A percentile compares a stretch with the other conserved stretches of the same genome.
phyloP scores from a whole-genome alignment of 1,140 invertebrate species.

The Calliopsis andreniformis region DNA sequence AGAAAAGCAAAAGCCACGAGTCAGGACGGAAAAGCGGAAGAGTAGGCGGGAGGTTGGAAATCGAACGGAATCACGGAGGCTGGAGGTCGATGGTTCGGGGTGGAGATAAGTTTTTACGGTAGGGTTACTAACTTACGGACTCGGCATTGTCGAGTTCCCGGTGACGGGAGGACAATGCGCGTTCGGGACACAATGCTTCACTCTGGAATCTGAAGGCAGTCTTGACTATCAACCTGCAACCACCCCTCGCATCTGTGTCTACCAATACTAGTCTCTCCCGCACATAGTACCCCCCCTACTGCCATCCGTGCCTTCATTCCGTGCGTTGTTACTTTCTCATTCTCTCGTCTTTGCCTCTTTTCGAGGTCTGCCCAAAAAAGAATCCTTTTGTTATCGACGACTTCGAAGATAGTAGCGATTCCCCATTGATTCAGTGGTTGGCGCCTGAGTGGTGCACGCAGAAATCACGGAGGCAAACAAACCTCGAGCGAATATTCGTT shows the following conservation, averaged over 20 bases:
- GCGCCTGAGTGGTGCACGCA: too few species aligned
- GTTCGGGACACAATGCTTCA: slow-evolving; percentile 75
- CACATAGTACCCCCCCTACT: slow-evolving; percentile 49
- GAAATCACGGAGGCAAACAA: neutral
- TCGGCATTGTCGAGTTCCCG: slow-evolving; percentile 75
- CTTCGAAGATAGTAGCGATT: neutral
- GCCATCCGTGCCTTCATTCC: slow-evolving; percentile 16
- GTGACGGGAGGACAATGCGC: slow-evolving; percentile 75
- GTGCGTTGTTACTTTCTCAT: slow-evolving; percentile 59
- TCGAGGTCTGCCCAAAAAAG: neutral
- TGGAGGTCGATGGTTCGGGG: slow-evolving; percentile 64
- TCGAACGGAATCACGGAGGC: slow-evolving; percentile 68
- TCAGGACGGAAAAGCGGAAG: slow-evolving; percentile 23
- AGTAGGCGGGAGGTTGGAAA: slow-evolving; percentile 52
- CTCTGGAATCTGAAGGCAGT: slow-evolving; percentile 72
- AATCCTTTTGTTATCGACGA: slow-evolving; percentile 8
- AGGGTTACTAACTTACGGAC: slow-evolving; percentile 76
- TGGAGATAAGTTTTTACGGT: slow-evolving; percentile 76
- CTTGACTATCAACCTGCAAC: slow-evolving; percentile 69
- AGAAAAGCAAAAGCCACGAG: slow-evolving; percentile 11
- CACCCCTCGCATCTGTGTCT: slow-evolving; percentile 50
- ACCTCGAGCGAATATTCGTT: too few species aligned
- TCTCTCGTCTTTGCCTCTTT: slow-evolving; percentile 28
- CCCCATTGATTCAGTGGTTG: neutral
- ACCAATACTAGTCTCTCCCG: slow-evolving; percentile 54